These are phyloP conservation scores for Delichon dasypus DNA, from an alignment of 2,797 vertebrate species.

Conservation along the genomic window DNA sequence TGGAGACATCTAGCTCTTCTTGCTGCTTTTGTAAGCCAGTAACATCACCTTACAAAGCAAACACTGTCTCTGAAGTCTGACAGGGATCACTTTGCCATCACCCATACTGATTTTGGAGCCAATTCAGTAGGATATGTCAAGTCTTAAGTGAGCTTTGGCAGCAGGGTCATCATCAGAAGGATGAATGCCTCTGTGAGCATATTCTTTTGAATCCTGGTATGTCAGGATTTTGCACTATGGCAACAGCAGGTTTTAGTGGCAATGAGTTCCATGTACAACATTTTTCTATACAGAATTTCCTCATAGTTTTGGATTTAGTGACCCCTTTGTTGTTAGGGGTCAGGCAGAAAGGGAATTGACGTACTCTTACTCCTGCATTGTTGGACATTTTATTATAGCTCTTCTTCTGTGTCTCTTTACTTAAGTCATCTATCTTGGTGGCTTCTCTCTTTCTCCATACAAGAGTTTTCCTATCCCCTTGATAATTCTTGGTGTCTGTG, in stretches of 20 bases:
- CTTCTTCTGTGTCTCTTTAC: neutral
- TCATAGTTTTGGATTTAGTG: neutral
- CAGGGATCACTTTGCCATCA: neutral
- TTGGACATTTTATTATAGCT: neutral
- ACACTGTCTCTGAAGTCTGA: neutral
- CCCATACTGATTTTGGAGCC: rapidly evolving
- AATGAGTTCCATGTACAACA: neutral
- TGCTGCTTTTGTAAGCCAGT: neutral
- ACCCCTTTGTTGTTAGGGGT: neutral
- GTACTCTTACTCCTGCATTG: neutral
- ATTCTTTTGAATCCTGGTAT: neutral
- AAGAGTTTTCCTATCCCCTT: neutral
- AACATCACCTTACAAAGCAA: neutral
- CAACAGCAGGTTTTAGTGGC: neutral
- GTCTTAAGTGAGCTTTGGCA: neutral
- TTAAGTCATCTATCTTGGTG: neutral
- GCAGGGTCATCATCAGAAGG: neutral
- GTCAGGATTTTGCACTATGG: neutral
- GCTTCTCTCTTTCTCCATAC: neutral
- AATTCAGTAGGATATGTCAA: neutral
- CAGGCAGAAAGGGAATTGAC: neutral
- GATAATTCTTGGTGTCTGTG: neutral
- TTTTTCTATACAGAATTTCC: neutral
- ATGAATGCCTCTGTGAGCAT: neutral
- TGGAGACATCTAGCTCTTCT: neutral